Conservation (phyloP, 2,888 invertebrate genomes). For the Hydriomena furcata region DNA sequence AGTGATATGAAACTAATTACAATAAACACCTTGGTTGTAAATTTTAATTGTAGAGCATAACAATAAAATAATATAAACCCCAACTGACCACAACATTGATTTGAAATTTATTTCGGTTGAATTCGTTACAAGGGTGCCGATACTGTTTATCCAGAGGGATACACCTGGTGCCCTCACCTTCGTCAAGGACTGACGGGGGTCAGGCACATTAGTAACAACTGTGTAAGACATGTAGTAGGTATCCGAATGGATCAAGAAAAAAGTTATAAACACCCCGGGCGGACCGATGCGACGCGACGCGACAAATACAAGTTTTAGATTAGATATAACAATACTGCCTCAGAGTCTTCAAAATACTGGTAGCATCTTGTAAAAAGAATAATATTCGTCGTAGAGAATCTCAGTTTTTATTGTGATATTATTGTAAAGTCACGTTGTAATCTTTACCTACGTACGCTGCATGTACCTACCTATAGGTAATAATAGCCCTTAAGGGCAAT, state of each 20-base stretch:
- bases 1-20: too few relatives aligned
- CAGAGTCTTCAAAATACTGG: slow-evolving; percentile 1
- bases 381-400: slow-evolving; percentile 1
- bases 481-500: too few relatives aligned
- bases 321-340: slow-evolving; percentile 29
- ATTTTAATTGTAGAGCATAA: too few relatives aligned
- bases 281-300: too few relatives aligned
- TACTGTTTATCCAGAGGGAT: slow-evolving; percentile 50
- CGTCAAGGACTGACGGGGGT: slow-evolving; percentile 66
- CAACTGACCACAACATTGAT: slow-evolving; percentile 40
- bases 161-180: slow-evolving; percentile 65
- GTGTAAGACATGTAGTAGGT: slow-evolving; percentile 59
- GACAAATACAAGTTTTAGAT: slow-evolving; percentile 32
- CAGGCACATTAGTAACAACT: slow-evolving; percentile 66
- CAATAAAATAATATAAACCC: slow-evolving; percentile 25
- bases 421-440: too few relatives aligned
- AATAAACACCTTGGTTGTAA: too few relatives aligned
- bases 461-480: too few relatives aligned
- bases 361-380: background rate
- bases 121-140: slow-evolving; percentile 58
- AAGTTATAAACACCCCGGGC: slow-evolving; percentile 34
- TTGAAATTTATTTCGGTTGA: slow-evolving; percentile 53
- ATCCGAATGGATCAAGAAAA: slow-evolving; percentile 39
- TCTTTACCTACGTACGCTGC: too few relatives aligned
- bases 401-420: slow-evolving; percentile 2